Base-by-base conservation (phyloP, 1,140 invertebrate species). In the Stegodyphus dumicola region DNA sequence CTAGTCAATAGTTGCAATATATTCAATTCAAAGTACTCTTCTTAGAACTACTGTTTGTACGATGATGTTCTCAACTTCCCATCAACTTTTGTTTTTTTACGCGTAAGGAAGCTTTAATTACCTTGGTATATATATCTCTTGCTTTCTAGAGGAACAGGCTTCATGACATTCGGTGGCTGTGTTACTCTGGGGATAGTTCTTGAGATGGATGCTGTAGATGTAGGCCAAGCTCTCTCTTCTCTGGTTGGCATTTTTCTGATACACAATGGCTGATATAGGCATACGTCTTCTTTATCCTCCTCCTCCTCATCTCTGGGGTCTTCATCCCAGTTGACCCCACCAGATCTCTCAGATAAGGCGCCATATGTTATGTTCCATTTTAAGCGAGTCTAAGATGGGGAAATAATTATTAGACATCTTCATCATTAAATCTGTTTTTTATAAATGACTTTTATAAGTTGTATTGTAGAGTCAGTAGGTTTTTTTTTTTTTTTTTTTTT, bases 331-430 rank as follows among this genome's bases (percentile, higher is more conserved):
- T 81, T 73, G 11, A 81, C 78, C 13, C 13, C 52, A 49, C 11
- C 48, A 1, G 69, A 51, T 11, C 33, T 48, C 18, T 51, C n/a
- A 17, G 10, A 56, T 0, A 9, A 7, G 15, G 33, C 7, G 1
- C 78, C 78, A 10, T 81, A 81, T 18, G 65, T 71, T 5, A 56
- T n/a, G 48, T 81, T 17, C 78, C 78, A 81, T 56, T 81, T 73
- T 56, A 71, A 60, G 7, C 78, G 67, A 9, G 64, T 64, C 78
- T 81, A 76, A 33, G 33, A 33, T 33, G 3, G 3, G 3, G 33
- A 33, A 33, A 33, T 33, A 33, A 33, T 33, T 33, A 33, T 33
- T 33, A 33, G 33, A 1, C 33, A 33, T 33, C 33, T 33, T 33
- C 33, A 33, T 33, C 33, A 33, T 3, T 33, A 33, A 33, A 33